Evolutionary conservation across 92 coral and sea anemone species (phyloP), one percentile per base, ranked within the genome.

Genomic region (Anthopleura xanthogrammica): DNA sequence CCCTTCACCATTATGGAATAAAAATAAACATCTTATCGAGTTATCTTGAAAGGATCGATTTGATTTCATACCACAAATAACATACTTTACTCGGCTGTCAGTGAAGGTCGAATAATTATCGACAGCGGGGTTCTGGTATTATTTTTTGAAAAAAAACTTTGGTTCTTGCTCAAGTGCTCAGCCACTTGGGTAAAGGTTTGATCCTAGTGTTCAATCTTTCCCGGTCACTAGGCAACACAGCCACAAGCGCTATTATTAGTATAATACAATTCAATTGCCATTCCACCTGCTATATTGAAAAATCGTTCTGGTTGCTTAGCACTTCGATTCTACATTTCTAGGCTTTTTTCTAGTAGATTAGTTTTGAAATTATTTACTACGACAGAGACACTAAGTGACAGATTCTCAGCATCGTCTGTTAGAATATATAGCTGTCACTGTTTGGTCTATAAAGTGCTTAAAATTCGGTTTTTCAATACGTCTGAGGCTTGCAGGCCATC

Each of bases 181-280:
- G 70, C 24, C n/a, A 62, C 70, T 62, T 23, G 70, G 29, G 29
- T 8, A 6, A 29, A 62, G 36, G 70, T n/a, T 14, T 3, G 11
- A 20, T 7, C 20, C 70, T 20, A 20, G 70, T 20, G 70, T 14
- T 62, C 70, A 62, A 20, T 20, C 70, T n/a, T n/a, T 14, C 70
- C 70, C 24, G 29, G 70, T 62, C 70, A 23, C 70, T 23, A 20
- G 70, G 70, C 70, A 62, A 62, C 70, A 62, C 70, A 62, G 74
- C 41, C 41, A 23, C 40, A 68, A 29, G 36, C 36, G 42, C 74
- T 68, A 36, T 36, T n/a, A 36, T 29, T 68, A 68, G 74, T 29
- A 68, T 2, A 29, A 68, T 12, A 29, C 1, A 36, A 3, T 36
- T 24, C 41, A 4, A 62, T 19, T 8, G 36, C 12, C 70, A 68